phyloP scores from a whole-genome alignment of 2,797 vertebrate genomes.

The Fratercula arctica region DNA sequence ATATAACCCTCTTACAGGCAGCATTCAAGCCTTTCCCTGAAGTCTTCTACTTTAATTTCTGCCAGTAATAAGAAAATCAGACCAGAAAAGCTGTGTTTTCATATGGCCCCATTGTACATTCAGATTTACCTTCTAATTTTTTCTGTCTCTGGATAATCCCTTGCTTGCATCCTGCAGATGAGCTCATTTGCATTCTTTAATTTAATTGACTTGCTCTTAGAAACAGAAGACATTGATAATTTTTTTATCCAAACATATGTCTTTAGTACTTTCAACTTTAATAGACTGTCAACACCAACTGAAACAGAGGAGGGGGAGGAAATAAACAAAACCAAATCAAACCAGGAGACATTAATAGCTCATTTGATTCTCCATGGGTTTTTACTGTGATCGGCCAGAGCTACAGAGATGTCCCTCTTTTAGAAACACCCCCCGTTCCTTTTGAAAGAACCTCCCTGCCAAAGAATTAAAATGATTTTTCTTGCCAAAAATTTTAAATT shows the following conservation, averaged over 20 bases:
- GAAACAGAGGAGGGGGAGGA: background rate
- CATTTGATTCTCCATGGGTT: background rate
- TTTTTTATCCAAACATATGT: background rate
- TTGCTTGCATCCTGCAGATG: background rate
- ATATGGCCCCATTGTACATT: background rate
- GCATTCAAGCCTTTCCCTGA: background rate
- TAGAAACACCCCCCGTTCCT: background rate
- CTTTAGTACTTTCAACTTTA: background rate
- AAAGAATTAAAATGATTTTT: background rate
- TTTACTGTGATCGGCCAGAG: background rate
- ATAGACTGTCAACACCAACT: background rate
- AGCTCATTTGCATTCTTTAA: constrained; percentile 25
- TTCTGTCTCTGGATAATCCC: background rate
- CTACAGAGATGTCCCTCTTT: background rate
- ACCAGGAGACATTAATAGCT: background rate
- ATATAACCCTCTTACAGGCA: background rate
- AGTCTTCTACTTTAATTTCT: background rate
- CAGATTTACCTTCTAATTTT: background rate
- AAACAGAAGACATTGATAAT: background rate
- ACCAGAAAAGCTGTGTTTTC: background rate
- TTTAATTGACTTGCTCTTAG: constrained; percentile 6
- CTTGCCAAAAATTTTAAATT: background rate
- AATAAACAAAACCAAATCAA: background rate
- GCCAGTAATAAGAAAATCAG: background rate
- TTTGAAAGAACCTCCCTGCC: background rate